Base-by-base conservation (phyloP, 2,888 invertebrate species). In the Hecatera dysodea region DNA sequence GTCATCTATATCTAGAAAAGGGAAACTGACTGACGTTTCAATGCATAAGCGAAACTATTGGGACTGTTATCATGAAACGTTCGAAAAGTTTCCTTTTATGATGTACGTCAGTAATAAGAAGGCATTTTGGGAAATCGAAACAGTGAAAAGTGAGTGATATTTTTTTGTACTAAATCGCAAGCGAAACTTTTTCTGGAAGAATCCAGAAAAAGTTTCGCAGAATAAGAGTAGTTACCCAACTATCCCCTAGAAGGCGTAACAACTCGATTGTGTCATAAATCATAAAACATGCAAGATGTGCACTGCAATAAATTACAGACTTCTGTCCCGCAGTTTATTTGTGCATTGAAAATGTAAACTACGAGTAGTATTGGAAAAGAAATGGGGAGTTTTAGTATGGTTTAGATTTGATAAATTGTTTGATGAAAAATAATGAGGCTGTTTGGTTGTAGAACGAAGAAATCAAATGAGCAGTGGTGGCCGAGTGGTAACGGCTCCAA, bases 281-380 rank as follows among this genome's bases (percentile, higher is more conserved):
- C 82, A 81, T 64, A 64, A 29, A 61, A 61, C 72, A 78, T 81
- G 78, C 78, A 72, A 81, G 72, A 78, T 78, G 73, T 64, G 66
- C 27, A 59, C 7, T 36, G 61, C 39, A 33, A 81, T 81, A 78
- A 81, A 67, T 78, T 67, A 64, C 24, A 1, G 29, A 48, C 56
- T 22, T 48, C 78, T 53, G 48, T 64, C 27, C 29, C 33, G 2
- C 33, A 17, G 60, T 36, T 42, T n/a, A 63, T 44, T 68, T 80
- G 55, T 78, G 56, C 52, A 78, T 63, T 72, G 60, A 60, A 81
- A 72, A 64, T 81, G 57, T 63, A 24, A 71, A 56, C 59, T 52
- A 62, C 52, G 44, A 64, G 52, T 12, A 22, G 29, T 52, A 72
- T 81, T 55, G 66, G 64, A 78, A 77, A 70, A 50, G 1, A 46